Evolutionary conservation across 2,113 vertebrate species (phyloP).

Genomic region (Gnathonemus echidnorhynchus): DNA sequence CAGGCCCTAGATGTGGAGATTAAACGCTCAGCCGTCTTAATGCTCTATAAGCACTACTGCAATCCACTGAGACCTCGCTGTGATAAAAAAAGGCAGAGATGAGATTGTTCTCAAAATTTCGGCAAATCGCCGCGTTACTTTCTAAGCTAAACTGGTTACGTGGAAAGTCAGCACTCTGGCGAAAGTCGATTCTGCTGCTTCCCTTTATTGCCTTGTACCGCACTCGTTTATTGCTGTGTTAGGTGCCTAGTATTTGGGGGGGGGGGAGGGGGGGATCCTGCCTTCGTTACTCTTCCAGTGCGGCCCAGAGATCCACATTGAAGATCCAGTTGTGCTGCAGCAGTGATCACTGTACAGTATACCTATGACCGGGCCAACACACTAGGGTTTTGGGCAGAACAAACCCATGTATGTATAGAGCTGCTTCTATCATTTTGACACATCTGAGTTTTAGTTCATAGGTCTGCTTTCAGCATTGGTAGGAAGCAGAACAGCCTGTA

Average conservation of each 20-base stretch:
- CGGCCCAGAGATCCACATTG: not conserved
- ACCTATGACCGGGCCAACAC: not conserved
- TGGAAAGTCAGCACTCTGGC: constrained; percentile 33
- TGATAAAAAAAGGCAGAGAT: constrained; percentile 40
- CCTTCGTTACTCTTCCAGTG: not conserved
- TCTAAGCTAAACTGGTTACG: constrained; percentile 58
- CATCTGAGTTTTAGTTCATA: not conserved
- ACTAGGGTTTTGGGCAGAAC: not conserved
- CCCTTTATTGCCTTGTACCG: constrained; percentile 55
- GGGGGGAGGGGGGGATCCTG: not conserved
- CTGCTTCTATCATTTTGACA: not conserved
- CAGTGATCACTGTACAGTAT: not conserved
- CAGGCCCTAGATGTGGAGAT: constrained; percentile 49
- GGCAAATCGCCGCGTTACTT: constrained; percentile 52
- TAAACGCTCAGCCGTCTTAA: constrained; percentile 37
- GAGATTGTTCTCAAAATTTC: constrained; percentile 49
- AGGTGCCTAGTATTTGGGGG: not conserved
- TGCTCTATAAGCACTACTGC: constrained; percentile 35
- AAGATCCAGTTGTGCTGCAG: not conserved
- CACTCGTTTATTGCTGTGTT: constrained; percentile 61
- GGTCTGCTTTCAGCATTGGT: not conserved
- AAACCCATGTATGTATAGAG: not conserved
- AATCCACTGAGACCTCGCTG: constrained; percentile 39
- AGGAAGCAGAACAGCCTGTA: not conserved
- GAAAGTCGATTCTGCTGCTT: constrained; percentile 32